Percentiles rank a stretch among this genome's conserved stretches.
Conservation (phyloP, 1,140 invertebrate species). For the Drosophila busckii region DNA sequence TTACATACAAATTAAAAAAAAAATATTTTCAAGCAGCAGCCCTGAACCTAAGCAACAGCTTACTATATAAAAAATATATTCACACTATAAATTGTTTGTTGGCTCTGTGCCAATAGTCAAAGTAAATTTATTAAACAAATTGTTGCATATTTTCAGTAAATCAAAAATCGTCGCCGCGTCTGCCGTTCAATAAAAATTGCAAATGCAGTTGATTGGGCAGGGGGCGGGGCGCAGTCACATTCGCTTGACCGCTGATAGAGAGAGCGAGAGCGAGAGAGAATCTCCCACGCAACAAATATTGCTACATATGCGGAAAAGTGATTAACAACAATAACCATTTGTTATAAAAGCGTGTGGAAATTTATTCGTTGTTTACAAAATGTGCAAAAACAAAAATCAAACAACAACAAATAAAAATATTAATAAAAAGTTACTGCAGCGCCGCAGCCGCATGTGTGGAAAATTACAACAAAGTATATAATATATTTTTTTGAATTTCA, state of each 20-base stretch:
- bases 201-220: conserved; percentile 3
- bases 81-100: no score
- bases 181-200: conserved; percentile 46
- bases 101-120: no score
- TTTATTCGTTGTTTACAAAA: conserved; percentile 38
- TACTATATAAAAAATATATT: no score
- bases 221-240: not conserved
- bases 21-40: no score
- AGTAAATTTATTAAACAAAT: no score
- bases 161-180: conserved; percentile 49
- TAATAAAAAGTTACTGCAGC: conserved; percentile 5
- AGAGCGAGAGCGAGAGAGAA: conserved; percentile 4
- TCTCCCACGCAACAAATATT: conserved; percentile 23
- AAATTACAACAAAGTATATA: conserved; percentile 49
- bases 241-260: no score
- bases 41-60: no score
- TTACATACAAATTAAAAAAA: conserved; percentile 36
- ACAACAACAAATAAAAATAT: conserved; percentile 7
- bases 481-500: conserved; percentile 19
- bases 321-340: conserved; percentile 32
- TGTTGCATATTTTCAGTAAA: no score
- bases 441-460: conserved; percentile 21
- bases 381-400: conserved; percentile 14
- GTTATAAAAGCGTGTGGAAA: conserved; percentile 40
- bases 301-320: conserved; percentile 39